Evolutionary conservation across 92 coral and sea anemone species (phyloP), one percentile per base, ranked within the genome.

Genomic region (Actinernus sp.): DNA sequence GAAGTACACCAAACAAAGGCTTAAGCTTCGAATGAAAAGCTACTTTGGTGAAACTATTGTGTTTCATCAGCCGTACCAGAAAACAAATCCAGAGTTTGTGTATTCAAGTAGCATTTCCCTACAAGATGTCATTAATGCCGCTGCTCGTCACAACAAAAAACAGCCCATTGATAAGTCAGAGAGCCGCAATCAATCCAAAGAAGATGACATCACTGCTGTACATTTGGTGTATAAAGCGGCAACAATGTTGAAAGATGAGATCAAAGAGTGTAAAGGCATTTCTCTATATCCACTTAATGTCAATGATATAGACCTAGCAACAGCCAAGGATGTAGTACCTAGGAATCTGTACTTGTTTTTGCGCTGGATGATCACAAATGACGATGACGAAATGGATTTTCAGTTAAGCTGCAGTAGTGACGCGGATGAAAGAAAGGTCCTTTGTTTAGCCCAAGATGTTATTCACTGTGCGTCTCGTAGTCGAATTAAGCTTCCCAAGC

Each of bases 401-500:
- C 60, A 53, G 19, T 43, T 85, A 9, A 51, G 39, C 14, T 76
- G 90, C 44, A 30, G 49, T 1, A 77, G 41, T 31, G 51, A 21
- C 14, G n/a, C 61, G 13, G 76, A 69, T n/a, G 82, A 78, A 41
- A 34, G 65, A 16, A 12, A 28, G 53, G 12, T 71, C 12, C 18
- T 71, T 11, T 9, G 59, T 10, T 2, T 71, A 4, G 74, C 61
- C 31, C 74, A 81, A 26, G 74, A 76, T 31, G 10, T 33, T 10
- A 31, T 64, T n/a, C 79, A 81, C 53, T 52, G 55, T 30, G 4
- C 40, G 2, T 19, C 60, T 2, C 49, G 64, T 36, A 39, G 81
- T 26, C 67, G 59, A 2, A 49, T 63, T 1, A 81, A 71, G 30
- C 32, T 29, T 11, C 87, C 86, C 55, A 81, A 79, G 47, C 72